Base-by-base conservation (phyloP, 1,140 invertebrate species). In the Anastrepha obliqua region DNA sequence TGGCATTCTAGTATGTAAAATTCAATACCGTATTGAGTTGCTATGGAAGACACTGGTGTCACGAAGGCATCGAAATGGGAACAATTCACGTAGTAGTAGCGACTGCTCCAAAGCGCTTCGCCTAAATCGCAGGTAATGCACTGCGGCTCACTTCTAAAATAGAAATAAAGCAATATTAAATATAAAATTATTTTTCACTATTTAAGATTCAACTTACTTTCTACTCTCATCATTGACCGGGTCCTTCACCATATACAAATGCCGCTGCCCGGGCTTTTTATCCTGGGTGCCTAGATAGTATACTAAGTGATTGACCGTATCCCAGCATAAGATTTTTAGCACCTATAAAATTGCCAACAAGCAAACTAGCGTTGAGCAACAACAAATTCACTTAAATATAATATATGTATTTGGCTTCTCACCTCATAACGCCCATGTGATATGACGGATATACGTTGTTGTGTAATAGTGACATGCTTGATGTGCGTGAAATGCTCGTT, bases 361-460 rank as follows among this genome's bases (percentile, higher is more conserved):
- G 11, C 6, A 55, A 55, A 55, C 11, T 55, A 55, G 51, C 29
- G 29, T 55, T 55, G 11, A 6, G 6, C 51, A 55, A 55, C 11
- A 55, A 2, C 11, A 55, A 55, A 55, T 11, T 55, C 51, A 55
- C 29, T 29, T 29, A 29, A 29, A 29, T 29, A 29, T 29, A 55
- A 55, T 55, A n/a, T 60, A n/a, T n/a, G n/a, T n/a, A 39, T 70
- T 0, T 0, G 2, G 51, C 17, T 67, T 74, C 85, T 94, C 88
- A 98, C 98, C 94, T 98, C 98, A 92, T 97, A 97, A 88, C 95
- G 95, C 6, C 97, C 98, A 91, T 97, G 96, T 42, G 97, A 98
- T 15, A 99, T 94, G 7, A 98, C 97, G 2, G 97, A 96, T 91
- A 97, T 97, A 90, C 96, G 95, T 91, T 97, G 96, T 90, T 97